Percentiles rank a stretch among this genome's conserved stretches.
These are phyloP conservation scores for Chionodraco myersi DNA, from an alignment of 2,113 vertebrate species.

Conservation along the genomic window DNA sequence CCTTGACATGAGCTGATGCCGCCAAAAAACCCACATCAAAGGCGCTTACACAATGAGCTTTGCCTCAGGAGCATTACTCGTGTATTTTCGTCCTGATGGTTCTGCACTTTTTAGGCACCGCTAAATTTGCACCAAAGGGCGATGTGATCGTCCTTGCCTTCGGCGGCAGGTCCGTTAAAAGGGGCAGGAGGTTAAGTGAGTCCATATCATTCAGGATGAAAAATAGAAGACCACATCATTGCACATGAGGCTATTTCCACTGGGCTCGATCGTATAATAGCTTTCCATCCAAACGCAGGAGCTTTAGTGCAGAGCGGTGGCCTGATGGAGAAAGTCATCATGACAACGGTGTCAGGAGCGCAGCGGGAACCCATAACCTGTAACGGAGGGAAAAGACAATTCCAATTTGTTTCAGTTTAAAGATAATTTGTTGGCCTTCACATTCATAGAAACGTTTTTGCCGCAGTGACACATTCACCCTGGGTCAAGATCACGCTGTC, in stretches of 20 bases:
- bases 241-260: constrained; percentile 65
- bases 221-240: constrained; percentile 55
- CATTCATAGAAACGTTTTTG: constrained; percentile 29
- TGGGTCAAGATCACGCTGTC: constrained; percentile 28
- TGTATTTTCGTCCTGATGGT: constrained; percentile 23
- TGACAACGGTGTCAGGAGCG: constrained; percentile 70
- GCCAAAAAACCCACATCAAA: constrained; percentile 17
- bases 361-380: constrained; percentile 71
- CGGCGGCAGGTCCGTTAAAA: constrained; percentile 41
- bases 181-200: constrained; percentile 69
- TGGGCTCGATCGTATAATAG: constrained; percentile 65
- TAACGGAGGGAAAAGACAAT: constrained; percentile 56
- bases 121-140: constrained; percentile 48
- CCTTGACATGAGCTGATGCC: constrained; percentile 15
- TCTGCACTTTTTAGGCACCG: constrained; percentile 42
- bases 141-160: constrained; percentile 55
- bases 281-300: constrained; percentile 61
- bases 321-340: constrained; percentile 70
- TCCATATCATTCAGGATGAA: constrained; percentile 59
- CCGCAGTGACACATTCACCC: constrained; percentile 30
- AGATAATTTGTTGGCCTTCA: constrained; percentile 43
- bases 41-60: constrained; percentile 11
- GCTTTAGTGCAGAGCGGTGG: constrained; percentile 47
- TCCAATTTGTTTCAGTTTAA: constrained; percentile 54
- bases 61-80: constrained; percentile 30